Percentiles rank a stretch among this genome's conserved stretches.
These are phyloP conservation scores for Hyles euphorbiae DNA, from an alignment of 1,140 invertebrate genomes.

Conservation along the genomic window DNA sequence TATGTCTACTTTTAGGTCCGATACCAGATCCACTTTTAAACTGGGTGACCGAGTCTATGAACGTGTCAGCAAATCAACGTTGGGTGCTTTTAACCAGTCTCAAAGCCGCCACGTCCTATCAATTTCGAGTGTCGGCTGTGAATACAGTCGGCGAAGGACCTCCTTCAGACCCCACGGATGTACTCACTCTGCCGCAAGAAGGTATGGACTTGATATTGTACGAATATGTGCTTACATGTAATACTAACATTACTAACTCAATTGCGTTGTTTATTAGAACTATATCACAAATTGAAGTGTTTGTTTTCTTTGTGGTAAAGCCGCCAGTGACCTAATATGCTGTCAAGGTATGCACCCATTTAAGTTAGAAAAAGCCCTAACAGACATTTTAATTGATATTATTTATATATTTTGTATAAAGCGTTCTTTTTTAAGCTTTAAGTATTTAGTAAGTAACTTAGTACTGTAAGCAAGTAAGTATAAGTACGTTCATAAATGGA, in stretches of 20 bases:
- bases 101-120: constrained; percentile 95
- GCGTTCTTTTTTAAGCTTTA: too few relatives aligned
- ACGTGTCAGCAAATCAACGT: constrained; percentile 86
- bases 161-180: constrained; percentile 90
- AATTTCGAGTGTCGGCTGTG: constrained; percentile 96
- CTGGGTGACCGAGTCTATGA: constrained; percentile 92
- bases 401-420: background rate
- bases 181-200: constrained; percentile 94
- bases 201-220: constrained; percentile 74
- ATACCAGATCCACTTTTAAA: constrained; percentile 87
- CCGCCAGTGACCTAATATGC: constrained; percentile 73
- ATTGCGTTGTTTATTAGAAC: background rate
- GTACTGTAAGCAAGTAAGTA: too few relatives aligned
- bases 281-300: background rate
- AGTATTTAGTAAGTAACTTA: too few relatives aligned
- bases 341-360: constrained; percentile 68
- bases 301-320: constrained; percentile 63
- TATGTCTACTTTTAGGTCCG: constrained; percentile 76
- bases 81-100: constrained; percentile 90
- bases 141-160: constrained; percentile 97
- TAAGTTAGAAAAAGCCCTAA: too few relatives aligned
- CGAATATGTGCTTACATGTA: too few relatives aligned
- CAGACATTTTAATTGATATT: background rate
- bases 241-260: background rate
- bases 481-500: too few relatives aligned